These are phyloP conservation scores for Brachionus paranguensis DNA, from an alignment of 1,140 invertebrate species.

Conservation along the genomic window DNA sequence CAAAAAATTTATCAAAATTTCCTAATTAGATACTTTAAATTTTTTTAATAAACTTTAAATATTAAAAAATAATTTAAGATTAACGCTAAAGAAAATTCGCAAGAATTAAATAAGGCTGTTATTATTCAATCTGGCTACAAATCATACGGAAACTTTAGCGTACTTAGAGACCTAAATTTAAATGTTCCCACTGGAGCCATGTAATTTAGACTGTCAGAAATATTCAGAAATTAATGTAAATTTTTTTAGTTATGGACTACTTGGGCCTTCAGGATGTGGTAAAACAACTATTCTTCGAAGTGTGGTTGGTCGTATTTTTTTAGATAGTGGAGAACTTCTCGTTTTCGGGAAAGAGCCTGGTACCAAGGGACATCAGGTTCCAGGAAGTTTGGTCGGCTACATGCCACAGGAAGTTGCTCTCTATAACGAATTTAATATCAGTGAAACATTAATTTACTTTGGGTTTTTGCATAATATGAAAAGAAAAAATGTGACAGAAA, in stretches of 20 bases:
- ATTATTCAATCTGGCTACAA: neutral
- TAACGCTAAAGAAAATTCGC: neutral
- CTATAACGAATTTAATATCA: constrained; percentile 87
- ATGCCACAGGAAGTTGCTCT: constrained; percentile 73
- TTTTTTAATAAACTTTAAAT: neutral
- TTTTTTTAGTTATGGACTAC: constrained; percentile 48
- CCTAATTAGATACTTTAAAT: neutral
- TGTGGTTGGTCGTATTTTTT: constrained; percentile 49
- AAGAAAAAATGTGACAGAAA: constrained; percentile 73
- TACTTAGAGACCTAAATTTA: constrained; percentile 78
- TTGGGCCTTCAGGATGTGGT: constrained; percentile 52
- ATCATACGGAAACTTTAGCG: constrained; percentile 47
- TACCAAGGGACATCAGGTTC: constrained; percentile 48
- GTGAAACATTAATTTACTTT: constrained; percentile 90
- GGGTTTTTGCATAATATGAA: constrained; percentile 89
- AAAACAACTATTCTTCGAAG: constrained; percentile 55
- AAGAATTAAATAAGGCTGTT: neutral
- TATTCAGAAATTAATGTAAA: neutral
- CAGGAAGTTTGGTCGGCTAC: constrained; percentile 54
- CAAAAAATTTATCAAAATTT: neutral
- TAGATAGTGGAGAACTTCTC: constrained; percentile 48
- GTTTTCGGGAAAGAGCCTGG: constrained; percentile 52
- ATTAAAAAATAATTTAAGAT: neutral
- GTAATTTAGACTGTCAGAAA: constrained; percentile 60
- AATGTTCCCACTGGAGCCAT: constrained; percentile 82